Percentiles rank a stretch among this genome's conserved stretches.
phyloP scores from a whole-genome alignment of 2,888 invertebrate species.

The Volucella bombylans region DNA sequence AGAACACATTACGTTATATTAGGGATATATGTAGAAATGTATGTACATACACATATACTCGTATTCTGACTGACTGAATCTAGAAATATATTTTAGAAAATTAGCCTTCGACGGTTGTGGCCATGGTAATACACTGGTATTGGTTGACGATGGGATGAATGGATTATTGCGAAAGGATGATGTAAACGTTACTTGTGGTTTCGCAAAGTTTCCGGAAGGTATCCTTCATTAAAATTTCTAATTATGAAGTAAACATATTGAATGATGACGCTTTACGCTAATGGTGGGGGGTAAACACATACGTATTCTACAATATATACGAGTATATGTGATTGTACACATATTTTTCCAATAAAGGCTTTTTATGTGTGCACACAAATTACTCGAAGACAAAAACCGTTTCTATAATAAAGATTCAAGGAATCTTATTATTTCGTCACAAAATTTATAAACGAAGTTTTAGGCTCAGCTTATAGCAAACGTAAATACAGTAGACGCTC shows the following conservation, averaged over 20 bases:
- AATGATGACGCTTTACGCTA: constrained; percentile 3
- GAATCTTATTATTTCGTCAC: too few relatives aligned
- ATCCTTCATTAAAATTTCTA: constrained; percentile 74
- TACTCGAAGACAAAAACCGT: too few relatives aligned
- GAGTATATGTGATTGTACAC: too few relatives aligned
- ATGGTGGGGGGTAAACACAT: neutral
- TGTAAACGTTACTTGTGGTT: constrained; percentile 59
- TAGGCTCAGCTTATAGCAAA: too few relatives aligned
- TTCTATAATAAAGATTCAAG: too few relatives aligned
- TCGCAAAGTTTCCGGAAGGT: constrained; percentile 42
- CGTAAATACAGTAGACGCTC: too few relatives aligned
- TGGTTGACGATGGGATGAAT: constrained; percentile 26
- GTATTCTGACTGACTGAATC: constrained; percentile 59
- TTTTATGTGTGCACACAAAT: too few relatives aligned
- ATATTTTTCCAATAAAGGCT: too few relatives aligned
- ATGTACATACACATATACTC: neutral
- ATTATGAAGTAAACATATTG: constrained; percentile 66
- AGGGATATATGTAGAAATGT: neutral
- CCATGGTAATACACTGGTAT: constrained; percentile 48
- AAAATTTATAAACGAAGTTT: too few relatives aligned
- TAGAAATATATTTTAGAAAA: constrained; percentile 71
- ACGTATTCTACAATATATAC: too few relatives aligned
- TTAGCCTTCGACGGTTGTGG: constrained; percentile 69
- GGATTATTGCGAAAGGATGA: constrained; percentile 21
- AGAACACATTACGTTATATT: constrained; percentile 37